Evolutionary conservation across 1,140 invertebrate species (phyloP).

Genomic region (Pachypsylla venusta): DNA sequence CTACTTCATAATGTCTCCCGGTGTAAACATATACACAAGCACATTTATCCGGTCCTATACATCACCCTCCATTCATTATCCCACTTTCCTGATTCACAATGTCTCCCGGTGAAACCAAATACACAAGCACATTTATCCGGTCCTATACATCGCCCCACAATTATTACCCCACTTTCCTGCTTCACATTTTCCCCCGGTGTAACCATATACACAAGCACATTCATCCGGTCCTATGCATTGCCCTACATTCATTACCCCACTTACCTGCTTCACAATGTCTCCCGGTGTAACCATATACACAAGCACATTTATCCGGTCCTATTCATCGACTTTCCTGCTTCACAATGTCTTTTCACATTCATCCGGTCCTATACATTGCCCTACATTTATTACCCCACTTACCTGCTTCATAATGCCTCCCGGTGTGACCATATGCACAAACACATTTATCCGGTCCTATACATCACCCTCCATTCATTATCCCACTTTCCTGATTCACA

Average conservation of each 20-base stretch:
- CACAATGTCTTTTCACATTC: no score
- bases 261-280: constrained; percentile 62
- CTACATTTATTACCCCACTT: no score
- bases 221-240: constrained; percentile 68
- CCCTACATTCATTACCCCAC: constrained; percentile 69
- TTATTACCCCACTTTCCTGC: constrained; percentile 68
- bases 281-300: constrained; percentile 70
- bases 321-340: constrained; percentile 74
- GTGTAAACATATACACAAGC: no score
- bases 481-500: constrained; percentile 67
- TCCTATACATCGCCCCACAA: constrained; percentile 71
- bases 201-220: constrained; percentile 73
- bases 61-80: no score
- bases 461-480: no score
- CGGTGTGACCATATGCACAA: no score
- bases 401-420: no score
- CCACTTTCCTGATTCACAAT: constrained; percentile 64
- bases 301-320: constrained; percentile 68
- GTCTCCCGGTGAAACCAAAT: constrained; percentile 65
- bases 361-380: no score
- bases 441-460: no score
- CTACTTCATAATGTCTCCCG: no score
- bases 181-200: constrained; percentile 57
- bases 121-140: constrained; percentile 71
- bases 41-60: no score